Evolutionary conservation across 2,797 vertebrate genomes (phyloP), one percentile per base, ranked within the genome.

Genomic region (Cossypha niveicapilla): DNA sequence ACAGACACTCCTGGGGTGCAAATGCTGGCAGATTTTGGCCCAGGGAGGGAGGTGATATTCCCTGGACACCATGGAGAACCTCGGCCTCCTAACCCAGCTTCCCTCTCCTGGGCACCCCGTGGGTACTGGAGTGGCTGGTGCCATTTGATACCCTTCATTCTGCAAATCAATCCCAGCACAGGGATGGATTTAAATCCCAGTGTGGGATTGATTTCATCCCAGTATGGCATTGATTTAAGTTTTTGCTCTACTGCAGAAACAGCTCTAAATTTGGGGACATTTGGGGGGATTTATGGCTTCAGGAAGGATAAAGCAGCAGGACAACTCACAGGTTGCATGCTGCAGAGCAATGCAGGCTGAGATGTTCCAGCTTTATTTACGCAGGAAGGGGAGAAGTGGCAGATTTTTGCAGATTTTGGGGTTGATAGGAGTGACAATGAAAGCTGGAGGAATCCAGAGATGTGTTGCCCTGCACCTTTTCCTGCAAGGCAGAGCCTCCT

Each of bases 351-450:
- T 8, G 37, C 44, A 19, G 32, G 48, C 62, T 81, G 88, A 76
- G 32, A 5, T 28, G 8, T 65, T 61, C 23, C 65, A 83, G 15
- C 5, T 71, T 80, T 34, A 53, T 68, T 63, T 37, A 9, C 15
- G 3, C 39, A 62, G 23, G 22, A 50, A 51, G 24, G 18, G 21
- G 13, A 62, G 24, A 58, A 35, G 8, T 23, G 21, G 15, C 9
- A 37, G 15, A 18, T 12, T 54, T 54, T 41, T 45, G 7, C 13
- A 51, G 63, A 13, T 62, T 60, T 18, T 30, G 39, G n/a, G 57
- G 10, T 37, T 2, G 3, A 7, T 27, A 62, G 62, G 15, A 13
- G 10, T 7, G 39, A 18, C 50, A 67, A 11, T 0, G 2, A 58
- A 61, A 68, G n/a, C 61, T 39, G 50, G 50, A 68, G 39, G 62